phyloP scores from a whole-genome alignment of 2,113 vertebrate species.

The Corythaixoides concolor region DNA sequence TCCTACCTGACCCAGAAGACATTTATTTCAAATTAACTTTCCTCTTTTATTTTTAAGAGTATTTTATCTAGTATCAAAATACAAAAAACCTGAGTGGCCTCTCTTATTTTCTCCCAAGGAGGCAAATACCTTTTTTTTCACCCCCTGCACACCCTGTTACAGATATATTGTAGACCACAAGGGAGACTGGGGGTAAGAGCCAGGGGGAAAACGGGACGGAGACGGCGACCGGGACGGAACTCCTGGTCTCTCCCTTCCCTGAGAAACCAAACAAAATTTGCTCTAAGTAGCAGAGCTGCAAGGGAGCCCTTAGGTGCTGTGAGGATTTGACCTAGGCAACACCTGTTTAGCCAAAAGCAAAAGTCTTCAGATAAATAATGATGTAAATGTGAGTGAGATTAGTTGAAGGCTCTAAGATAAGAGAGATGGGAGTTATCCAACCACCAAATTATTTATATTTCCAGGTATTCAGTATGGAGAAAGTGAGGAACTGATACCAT shows the following conservation, averaged over 20 bases:
- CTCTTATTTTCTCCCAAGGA: neutral
- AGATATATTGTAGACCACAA: neutral
- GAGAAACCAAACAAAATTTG: neutral
- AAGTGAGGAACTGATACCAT: neutral
- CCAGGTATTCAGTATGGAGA: neutral
- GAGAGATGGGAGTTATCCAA: neutral
- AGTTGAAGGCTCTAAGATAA: neutral
- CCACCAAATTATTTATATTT: neutral
- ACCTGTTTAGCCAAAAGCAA: neutral
- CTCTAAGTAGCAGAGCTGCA: neutral
- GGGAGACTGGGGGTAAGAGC: neutral
- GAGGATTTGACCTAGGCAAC: neutral
- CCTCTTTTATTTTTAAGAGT: neutral
- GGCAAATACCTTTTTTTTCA: neutral
- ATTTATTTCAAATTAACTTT: neutral
- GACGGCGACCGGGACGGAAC: too few relatives aligned
- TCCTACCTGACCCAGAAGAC: neutral
- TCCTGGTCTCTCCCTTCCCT: neutral
- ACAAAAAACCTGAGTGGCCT: neutral
- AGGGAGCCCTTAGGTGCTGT: neutral
- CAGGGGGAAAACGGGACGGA: too few relatives aligned
- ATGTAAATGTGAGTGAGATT: neutral
- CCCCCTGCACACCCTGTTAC: fast-evolving
- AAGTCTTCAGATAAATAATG: neutral
- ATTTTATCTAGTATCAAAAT: neutral